Conservation (phyloP, 2,888 invertebrate genomes). For the Dysmachus trigonus region DNA sequence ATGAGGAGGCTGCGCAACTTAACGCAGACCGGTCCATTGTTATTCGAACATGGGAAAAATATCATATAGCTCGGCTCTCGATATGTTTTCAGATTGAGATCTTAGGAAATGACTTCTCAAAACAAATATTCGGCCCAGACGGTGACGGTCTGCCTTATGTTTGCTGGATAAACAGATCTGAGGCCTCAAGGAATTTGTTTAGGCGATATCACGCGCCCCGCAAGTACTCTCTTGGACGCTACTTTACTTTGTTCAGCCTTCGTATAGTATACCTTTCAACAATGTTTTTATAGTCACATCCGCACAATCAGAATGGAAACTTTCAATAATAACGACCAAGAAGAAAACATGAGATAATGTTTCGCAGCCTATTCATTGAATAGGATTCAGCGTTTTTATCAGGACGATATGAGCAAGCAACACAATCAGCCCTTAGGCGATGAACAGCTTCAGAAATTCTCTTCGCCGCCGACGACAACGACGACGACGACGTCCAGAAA, state of each 20-base stretch:
- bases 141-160: neutral
- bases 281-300: neutral
- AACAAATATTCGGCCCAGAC: conserved; percentile 3
- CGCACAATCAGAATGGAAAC: conserved; percentile 2
- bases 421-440: neutral
- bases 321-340: neutral
- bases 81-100: conserved; percentile 6
- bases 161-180: conserved; percentile 12
- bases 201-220: conserved; percentile 13
- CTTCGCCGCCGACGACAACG: too few species aligned
- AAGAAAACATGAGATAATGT: neutral
- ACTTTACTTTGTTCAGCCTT: neutral
- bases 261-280: neutral
- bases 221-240: neutral
- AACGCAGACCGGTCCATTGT: neutral
- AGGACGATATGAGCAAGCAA: neutral
- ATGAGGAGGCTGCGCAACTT: neutral
- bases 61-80: neutral
- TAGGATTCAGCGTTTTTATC: neutral
- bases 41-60: neutral
- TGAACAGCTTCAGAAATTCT: neutral
- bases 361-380: neutral
- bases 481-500: neutral
- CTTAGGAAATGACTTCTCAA: conserved; percentile 17
- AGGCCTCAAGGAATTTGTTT: neutral